Percentiles rank a stretch among this genome's conserved stretches.
Evolutionary conservation across 2,113 vertebrate genomes (phyloP).

Genomic region (Labeo rohita): DNA sequence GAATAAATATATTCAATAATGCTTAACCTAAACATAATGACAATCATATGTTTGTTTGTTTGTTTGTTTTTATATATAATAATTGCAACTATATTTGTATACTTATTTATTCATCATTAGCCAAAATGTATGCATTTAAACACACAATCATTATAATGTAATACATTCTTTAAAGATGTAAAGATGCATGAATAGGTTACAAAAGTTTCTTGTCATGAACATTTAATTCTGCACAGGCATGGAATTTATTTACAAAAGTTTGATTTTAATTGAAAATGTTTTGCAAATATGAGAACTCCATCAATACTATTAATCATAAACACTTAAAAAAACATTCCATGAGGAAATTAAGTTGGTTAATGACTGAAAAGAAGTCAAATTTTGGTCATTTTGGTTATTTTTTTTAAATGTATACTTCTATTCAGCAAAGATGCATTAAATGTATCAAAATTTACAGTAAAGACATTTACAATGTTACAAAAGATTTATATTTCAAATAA

Average conservation of each 20-base stretch:
- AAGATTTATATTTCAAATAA: too few relatives aligned
- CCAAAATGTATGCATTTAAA: neutral
- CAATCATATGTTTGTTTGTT: neutral
- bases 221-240: neutral
- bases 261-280: neutral
- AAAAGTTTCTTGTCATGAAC: too few relatives aligned
- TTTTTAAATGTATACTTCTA: too few relatives aligned
- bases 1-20: slow-evolving; percentile 8
- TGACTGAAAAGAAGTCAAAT: too few relatives aligned
- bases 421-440: too few relatives aligned
- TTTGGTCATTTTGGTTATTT: too few relatives aligned
- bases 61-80: neutral
- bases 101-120: neutral
- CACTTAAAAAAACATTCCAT: too few relatives aligned
- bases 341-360: too few relatives aligned
- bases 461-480: too few relatives aligned
- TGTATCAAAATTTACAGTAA: too few relatives aligned
- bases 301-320: too few relatives aligned
- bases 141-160: neutral
- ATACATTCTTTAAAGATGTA: neutral
- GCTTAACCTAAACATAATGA: neutral
- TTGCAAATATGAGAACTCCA: too few relatives aligned
- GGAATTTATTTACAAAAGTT: neutral
- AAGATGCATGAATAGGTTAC: neutral
- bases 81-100: neutral